Base-by-base conservation (phyloP, 2,797 vertebrate genomes). In the Trachurus trachurus region DNA sequence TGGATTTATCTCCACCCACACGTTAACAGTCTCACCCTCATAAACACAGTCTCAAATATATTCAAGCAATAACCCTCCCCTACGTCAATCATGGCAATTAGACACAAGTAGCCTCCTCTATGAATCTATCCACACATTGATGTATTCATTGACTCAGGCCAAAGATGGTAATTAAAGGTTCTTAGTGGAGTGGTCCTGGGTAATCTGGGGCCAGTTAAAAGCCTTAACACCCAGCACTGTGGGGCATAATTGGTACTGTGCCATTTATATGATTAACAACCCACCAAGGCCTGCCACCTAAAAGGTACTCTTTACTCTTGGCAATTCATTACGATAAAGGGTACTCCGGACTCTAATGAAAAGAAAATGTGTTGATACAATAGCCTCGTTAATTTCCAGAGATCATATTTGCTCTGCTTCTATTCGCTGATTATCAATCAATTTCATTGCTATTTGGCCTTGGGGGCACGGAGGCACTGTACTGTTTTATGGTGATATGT, bases 181-280 rank as follows among this genome's bases (percentile, higher is more conserved):
- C 82, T 91, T 84, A 84, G 84, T 77, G 64, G 75, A 90, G 87
- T 82, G 85, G 86, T 85, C 66, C 29, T 56, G 74, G 80, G 83
- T 89, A 92, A 94, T 92, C 76, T 87, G 68, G 76, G 88, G 84
- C 83, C 74, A 60, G 87, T 90, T 93, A 90, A 93, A 92, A 94
- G 85, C 87, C 63, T 83, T 83, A 87, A 90, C 71, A 22, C 74
- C 78, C 66, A 52, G 67, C 80, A 73, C 77, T 78, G 81, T 76
- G 88, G 74, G 80, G 56, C 78, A 90, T 93, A 93, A 94, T 92
- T 93, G 91, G 78, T 83, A 71, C 66, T 72, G 78, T 86, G 85
- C 83, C 87, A 89, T 92, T 93, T 92, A 80, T 86, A 88, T 93
- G 91, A 94, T 93, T 92, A 93, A 94, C 83, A 85, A 75, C 86